phyloP scores from a whole-genome alignment of 35 echinoderm and acorn worm species.

The Anneissia japonica region DNA sequence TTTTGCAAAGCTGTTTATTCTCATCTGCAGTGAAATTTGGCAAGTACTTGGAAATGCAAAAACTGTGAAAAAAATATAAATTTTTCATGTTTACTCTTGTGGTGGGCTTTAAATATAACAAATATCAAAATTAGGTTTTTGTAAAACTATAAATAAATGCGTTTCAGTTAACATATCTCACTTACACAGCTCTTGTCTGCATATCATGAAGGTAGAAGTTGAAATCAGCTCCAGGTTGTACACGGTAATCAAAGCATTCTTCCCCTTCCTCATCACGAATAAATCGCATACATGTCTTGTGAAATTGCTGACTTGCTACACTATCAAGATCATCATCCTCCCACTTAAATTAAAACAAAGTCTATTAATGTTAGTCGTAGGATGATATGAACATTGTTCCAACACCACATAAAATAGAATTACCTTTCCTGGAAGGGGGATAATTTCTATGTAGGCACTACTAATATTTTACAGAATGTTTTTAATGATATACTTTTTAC shows the following conservation, averaged over 20 bases:
- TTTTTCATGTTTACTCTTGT: not conserved
- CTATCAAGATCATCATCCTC: conserved; percentile 29
- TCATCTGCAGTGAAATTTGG: too few relatives aligned
- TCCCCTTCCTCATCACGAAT: conserved; percentile 45
- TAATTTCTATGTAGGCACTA: too few relatives aligned
- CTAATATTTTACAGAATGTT: too few relatives aligned
- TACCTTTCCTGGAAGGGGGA: too few relatives aligned
- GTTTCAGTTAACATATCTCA: conserved; percentile 2
- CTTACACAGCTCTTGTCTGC: conserved; percentile 72
- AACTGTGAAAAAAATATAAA: too few relatives aligned
- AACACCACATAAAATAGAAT: too few relatives aligned
- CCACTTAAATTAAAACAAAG: not conserved
- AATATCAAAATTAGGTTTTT: not conserved
- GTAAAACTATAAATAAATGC: not conserved
- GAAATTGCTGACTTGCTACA: conserved; percentile 8
- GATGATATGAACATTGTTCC: too few relatives aligned
- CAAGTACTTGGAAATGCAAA: too few relatives aligned
- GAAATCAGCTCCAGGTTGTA: conserved; percentile 81
- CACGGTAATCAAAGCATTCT: conserved; percentile 47
- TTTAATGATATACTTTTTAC: too few relatives aligned
- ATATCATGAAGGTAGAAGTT: conserved; percentile 82
- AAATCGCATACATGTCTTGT: conserved; percentile 40
- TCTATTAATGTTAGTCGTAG: too few relatives aligned
- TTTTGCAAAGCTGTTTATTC: too few relatives aligned
- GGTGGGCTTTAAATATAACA: not conserved